Base-by-base conservation (phyloP, 2,113 vertebrate genomes). In the Nansenia antarctica region DNA sequence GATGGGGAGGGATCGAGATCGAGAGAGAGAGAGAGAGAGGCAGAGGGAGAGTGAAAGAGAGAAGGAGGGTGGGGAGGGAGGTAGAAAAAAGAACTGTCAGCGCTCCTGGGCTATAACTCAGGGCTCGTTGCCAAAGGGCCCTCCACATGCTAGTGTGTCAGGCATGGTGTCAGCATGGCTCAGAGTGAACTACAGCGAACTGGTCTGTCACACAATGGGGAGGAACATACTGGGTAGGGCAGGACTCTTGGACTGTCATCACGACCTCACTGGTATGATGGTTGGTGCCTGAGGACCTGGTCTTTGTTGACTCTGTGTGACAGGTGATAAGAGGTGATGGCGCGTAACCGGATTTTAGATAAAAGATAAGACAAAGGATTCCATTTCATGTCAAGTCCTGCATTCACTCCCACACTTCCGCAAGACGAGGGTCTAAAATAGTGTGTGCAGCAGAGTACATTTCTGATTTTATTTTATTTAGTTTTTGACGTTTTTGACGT, bases 51-150 rank as follows among this genome's bases (percentile, higher is more conserved):
- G 82, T 14, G 47, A 34, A 32, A 37, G 18, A n/a, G n/a, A n/a
- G n/a, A n/a, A n/a, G n/a, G n/a, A n/a, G n/a, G n/a, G 64, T 18
- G 53, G 64, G 32, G 20, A 61, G 53, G 35, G 34, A 60, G 42
- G 35, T 5, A 39, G 54, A n/a, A 65, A 18, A 89, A 80, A 87
- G 77, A 85, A 71, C 80, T 84, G 90, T 93, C 90, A 93, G 90
- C 89, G 89, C 80, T 88, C 78, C 82, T 80, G 71, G 82, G 79
- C 85, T 81, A 84, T 90, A 91, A 89, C 82, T 70, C 59, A 79
- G 72, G 74, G 83, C 77, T 84, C 81, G 72, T 77, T 78, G 86
- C 85, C 84, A 82, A 69, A 34, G 64, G 62, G 81, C 79, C 27
- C 11, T 70, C 65, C 54, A 78, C 77, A 76, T 76, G 86, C 81